Percentiles rank a stretch among this genome's conserved stretches.
Evolutionary conservation across 2,797 vertebrate species (phyloP).

Genomic region (Erpetoichthys calabaricus): DNA sequence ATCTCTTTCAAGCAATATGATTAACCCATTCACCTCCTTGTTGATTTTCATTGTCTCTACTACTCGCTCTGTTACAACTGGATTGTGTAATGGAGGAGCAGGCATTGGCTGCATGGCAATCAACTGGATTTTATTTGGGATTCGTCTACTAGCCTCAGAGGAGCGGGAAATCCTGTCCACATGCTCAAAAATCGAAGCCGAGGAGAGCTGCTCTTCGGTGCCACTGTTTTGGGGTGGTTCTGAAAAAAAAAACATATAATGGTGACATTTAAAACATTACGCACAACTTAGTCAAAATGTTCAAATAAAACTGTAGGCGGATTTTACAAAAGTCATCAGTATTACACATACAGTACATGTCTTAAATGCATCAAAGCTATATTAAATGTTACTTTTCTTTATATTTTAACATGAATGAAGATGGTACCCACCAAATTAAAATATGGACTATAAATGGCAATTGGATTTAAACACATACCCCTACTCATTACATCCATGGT

Average conservation of each 20-base stretch:
- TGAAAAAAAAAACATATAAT: conserved; percentile 28
- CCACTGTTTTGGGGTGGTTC: conserved; percentile 53
- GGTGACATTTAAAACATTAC: not conserved
- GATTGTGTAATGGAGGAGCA: conserved; percentile 58
- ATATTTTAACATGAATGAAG: too few relatives aligned
- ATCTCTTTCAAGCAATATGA: too few relatives aligned
- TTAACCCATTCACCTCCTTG: conserved; percentile 57
- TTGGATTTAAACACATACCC: too few relatives aligned
- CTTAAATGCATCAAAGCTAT: too few relatives aligned
- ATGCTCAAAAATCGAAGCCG: conserved; percentile 89
- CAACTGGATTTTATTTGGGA: conserved; percentile 84
- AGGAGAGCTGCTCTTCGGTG: conserved; percentile 73
- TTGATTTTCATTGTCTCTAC: conserved; percentile 74
- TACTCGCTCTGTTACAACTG: conserved; percentile 60
- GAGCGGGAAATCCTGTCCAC: conserved; percentile 83
- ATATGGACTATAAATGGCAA: too few relatives aligned
- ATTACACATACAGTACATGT: too few relatives aligned
- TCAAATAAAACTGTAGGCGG: too few relatives aligned
- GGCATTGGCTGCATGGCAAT: conserved; percentile 92
- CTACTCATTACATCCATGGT: too few relatives aligned
- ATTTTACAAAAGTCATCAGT: too few relatives aligned
- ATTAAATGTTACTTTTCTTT: too few relatives aligned
- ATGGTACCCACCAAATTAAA: too few relatives aligned
- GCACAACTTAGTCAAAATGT: not conserved
- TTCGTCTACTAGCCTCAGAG: conserved; percentile 64